Evolutionary conservation across 2,113 vertebrate genomes (phyloP), one percentile per base, ranked within the genome.

Genomic region (Ploceus nigricollis): DNA sequence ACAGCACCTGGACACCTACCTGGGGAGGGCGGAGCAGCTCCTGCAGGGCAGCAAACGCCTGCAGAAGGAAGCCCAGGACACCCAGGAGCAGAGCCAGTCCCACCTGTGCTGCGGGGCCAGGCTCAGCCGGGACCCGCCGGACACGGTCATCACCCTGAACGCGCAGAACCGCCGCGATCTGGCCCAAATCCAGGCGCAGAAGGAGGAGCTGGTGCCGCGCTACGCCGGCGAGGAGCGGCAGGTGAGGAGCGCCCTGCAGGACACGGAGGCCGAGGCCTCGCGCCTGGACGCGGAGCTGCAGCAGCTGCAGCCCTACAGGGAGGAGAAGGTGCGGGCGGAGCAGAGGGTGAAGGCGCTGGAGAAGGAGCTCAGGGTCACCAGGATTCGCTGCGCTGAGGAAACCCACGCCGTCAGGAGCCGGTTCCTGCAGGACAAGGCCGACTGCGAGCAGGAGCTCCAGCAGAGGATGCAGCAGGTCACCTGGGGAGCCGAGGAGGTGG

Each of bases 371-470:
- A 61, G 78, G 6, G 13, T 53, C 11, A 68, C 69, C 61, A 60
- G 78, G 87, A 82, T 89, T 0, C 33, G 45, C 13, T 82, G 87
- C 1, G 87, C 78, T 0, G 87, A 89, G 87, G 69, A 82, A 7
- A 60, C 6, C 28, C 39, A 24, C 28, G 28, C 3, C 24, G 1
- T 18, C n/a, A 60, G 47, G 78, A 82, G 39, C 15, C 6, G 9
- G 13, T 89, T 89, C 53, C 28, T 25, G 69, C 78, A 4, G 78
- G 24, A 82, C 0, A 82, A 82, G 77, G 60, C 53, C 0, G 45
- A 7, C 0, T 60, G 87, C 0, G 87, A 82, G 69, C 87, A 33
- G 33, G 7, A 58, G 0, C 3, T 73, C 5, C 77, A 51, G 0
- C 60, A 2, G 15, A 82, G 69, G 69, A 89, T 66, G 87, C 87